Base-by-base conservation (phyloP, 2,888 invertebrate genomes). In the Drosophila neonasuta region DNA sequence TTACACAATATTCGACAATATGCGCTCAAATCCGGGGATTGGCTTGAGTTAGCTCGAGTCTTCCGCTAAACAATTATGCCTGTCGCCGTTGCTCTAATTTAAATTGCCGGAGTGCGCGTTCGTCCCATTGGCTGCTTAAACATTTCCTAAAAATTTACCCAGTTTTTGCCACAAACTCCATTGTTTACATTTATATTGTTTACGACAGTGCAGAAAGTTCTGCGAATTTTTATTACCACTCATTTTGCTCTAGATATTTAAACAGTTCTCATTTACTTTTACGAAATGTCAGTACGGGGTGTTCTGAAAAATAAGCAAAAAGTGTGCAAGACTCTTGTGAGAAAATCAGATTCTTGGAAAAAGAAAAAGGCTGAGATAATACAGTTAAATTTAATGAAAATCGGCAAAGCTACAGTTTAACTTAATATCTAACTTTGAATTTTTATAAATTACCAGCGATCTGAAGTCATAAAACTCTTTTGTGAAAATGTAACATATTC, bases 1-100 rank as follows among this genome's bases (percentile, higher is more conserved):
- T 83, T 87, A 71, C 87, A 83, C 86, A 83, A 83, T 73, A 84
- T 85, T 82, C 49, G 51, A 85, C 85, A 85, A 85, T 71, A 55
- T 77, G 54, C 63, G 50, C 55, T 46, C 51, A 82, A 79, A 75
- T 75, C 80, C 79, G 68, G 79, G 87, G 87, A 86, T 80, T 85
- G 79, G 17, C 17, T 20, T 0, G 17, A 20, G 77, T 36, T 55
- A 30, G 39, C 57, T 46, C 55, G 46, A 56, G 56, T 52, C 60
- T 67, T 71, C 85, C 58, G 76, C 66, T 55, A 63, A 65, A 36
- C 73, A 72, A 74, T 68, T 67, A 68, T 65, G 66, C 56, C 63
- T 67, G 79, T 70, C 79, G 77, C 79, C 76, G 56, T 36, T 75
- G 87, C 83, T 85, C 87, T 87, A 87, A 82, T 83, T 83, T 83